Percentiles rank a stretch among this genome's conserved stretches.
phyloP scores from a whole-genome alignment of 2,113 vertebrate species.

The Typhlomys cinereus region DNA sequence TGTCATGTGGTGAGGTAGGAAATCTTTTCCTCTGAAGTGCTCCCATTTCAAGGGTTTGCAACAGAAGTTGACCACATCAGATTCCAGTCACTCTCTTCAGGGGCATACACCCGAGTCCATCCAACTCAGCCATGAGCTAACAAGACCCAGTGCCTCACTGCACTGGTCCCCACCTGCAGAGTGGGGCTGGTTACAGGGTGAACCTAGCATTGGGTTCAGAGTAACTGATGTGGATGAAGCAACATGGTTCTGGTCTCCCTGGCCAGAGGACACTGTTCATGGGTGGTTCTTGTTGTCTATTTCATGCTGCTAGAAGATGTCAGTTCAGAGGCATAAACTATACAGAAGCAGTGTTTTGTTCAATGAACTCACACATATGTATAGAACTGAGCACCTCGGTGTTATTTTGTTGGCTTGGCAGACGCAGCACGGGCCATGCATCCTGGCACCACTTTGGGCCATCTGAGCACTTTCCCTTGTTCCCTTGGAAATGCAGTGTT shows the following conservation, averaged over 20 bases:
- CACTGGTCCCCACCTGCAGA: not conserved
- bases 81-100: rapidly evolving
- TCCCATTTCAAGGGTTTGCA: not conserved
- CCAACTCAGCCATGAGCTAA: rapidly evolving
- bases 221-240: rapidly evolving
- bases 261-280: rapidly evolving
- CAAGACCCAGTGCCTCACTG: rapidly evolving
- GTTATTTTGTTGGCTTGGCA: rapidly evolving
- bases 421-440: rapidly evolving
- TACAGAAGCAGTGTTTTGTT: too few species aligned
- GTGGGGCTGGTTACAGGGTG: rapidly evolving
- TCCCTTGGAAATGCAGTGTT: rapidly evolving
- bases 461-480: rapidly evolving
- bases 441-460: rapidly evolving
- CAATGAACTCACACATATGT: rapidly evolving
- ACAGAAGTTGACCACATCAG: not conserved
- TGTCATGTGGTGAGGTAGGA: rapidly evolving
- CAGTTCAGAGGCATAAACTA: not conserved
- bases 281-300: rapidly evolving
- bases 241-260: rapidly evolving
- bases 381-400: rapidly evolving
- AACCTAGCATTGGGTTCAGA: not conserved
- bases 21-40: not conserved
- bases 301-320: not conserved
- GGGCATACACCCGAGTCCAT: not conserved